Conservation (phyloP, 2,113 vertebrate species). For the Sialia sialis region DNA sequence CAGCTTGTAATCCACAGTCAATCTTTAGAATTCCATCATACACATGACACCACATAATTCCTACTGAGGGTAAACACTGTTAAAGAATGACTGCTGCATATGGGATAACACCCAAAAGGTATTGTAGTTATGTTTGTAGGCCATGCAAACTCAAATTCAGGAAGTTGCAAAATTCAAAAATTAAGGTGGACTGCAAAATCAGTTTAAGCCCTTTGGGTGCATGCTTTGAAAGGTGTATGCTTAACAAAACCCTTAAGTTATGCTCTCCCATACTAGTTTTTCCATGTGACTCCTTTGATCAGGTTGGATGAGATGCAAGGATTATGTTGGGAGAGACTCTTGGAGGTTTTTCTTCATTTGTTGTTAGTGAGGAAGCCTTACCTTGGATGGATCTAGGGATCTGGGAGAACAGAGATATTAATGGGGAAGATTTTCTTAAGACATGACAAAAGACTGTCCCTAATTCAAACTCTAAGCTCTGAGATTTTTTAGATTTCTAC, state of each 20-base stretch:
- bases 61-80: background rate
- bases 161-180: background rate
- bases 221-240: background rate
- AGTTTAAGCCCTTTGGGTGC: background rate
- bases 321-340: background rate
- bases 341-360: background rate
- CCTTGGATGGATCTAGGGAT: background rate
- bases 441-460: background rate
- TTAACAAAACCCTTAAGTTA: background rate
- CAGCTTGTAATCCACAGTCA: background rate
- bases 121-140: background rate
- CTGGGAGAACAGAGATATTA: background rate
- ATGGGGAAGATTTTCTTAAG: background rate
- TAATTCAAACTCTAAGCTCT: background rate
- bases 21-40: accelerated
- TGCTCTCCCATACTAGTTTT: background rate
- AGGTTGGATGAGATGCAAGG: background rate
- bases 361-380: background rate
- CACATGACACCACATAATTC: background rate
- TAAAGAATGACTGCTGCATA: background rate
- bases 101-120: background rate
- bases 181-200: background rate
- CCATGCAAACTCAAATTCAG: background rate
- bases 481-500: background rate
- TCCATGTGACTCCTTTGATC: background rate